Conservation (phyloP, 2,797 vertebrate species). For the Sebastes taczanowskii region DNA sequence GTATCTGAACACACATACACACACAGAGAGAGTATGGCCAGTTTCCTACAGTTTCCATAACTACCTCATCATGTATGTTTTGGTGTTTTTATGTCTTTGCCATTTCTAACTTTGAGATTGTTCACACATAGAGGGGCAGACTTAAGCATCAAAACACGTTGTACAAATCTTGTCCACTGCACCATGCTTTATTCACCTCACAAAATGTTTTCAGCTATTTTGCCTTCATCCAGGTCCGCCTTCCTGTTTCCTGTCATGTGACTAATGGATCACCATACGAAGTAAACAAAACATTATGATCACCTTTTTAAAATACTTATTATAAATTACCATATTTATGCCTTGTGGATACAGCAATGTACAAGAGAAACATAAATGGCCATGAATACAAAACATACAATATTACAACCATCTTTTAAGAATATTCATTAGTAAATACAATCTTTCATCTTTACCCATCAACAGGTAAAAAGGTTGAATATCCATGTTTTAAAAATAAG, state of each 20-base stretch:
- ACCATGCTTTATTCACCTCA: not conserved
- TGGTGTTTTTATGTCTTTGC: too few relatives aligned
- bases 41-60: too few relatives aligned
- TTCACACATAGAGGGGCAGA: not conserved
- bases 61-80: not conserved
- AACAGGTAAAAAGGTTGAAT: not conserved
- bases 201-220: not conserved
- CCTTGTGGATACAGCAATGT: not conserved
- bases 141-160: not conserved
- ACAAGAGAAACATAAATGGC: not conserved
- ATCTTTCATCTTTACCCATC: not conserved
- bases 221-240: not conserved
- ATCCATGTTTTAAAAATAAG: not conserved
- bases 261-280: not conserved
- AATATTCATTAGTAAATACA: not conserved
- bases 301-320: not conserved
- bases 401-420: not conserved
- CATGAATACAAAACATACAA: not conserved
- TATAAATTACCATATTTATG: not conserved
- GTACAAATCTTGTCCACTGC: not conserved
- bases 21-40: not conserved
- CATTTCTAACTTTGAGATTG: not conserved
- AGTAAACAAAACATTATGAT: not conserved
- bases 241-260: not conserved
- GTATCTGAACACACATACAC: not conserved